Evolutionary conservation across 2,888 invertebrate species (phyloP).

Genomic region (Synergus umbraculus): DNA sequence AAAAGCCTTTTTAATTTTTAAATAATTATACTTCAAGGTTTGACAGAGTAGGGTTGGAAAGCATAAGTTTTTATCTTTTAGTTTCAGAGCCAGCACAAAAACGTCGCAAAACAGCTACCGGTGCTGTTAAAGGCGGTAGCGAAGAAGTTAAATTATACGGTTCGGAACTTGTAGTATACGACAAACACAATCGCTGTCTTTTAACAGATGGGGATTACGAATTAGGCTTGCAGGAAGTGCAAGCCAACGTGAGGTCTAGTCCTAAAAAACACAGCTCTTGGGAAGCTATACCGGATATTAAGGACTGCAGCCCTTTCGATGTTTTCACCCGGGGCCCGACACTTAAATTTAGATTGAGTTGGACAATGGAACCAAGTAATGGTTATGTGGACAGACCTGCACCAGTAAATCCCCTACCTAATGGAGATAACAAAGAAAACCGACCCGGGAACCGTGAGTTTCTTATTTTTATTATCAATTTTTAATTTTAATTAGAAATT

Average conservation of each 20-base stretch:
- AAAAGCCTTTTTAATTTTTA: background rate
- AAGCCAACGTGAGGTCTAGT: slow-evolving; percentile 75
- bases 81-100: slow-evolving; percentile 84
- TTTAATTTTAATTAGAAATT: background rate
- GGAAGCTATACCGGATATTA: slow-evolving; percentile 82
- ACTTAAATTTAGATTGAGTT: slow-evolving; percentile 90
- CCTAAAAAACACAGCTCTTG: slow-evolving; percentile 87
- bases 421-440: slow-evolving; percentile 77
- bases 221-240: slow-evolving; percentile 88
- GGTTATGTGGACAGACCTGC: slow-evolving; percentile 83
- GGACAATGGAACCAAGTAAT: slow-evolving; percentile 87
- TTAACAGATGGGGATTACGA: slow-evolving; percentile 95
- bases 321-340: slow-evolving; percentile 89
- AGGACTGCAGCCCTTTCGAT: slow-evolving; percentile 83
- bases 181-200: slow-evolving; percentile 92
- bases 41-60: no score
- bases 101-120: slow-evolving; percentile 82
- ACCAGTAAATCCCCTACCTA: slow-evolving; percentile 74
- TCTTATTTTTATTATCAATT: slow-evolving; percentile 36
- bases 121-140: slow-evolving; percentile 68
- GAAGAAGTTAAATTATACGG: slow-evolving; percentile 83
- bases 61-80: background rate
- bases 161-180: slow-evolving; percentile 92
- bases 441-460: slow-evolving; percentile 73
- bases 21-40: background rate